Conservation (phyloP, 2,113 vertebrate species). For the Tragelaphus imberbis region DNA sequence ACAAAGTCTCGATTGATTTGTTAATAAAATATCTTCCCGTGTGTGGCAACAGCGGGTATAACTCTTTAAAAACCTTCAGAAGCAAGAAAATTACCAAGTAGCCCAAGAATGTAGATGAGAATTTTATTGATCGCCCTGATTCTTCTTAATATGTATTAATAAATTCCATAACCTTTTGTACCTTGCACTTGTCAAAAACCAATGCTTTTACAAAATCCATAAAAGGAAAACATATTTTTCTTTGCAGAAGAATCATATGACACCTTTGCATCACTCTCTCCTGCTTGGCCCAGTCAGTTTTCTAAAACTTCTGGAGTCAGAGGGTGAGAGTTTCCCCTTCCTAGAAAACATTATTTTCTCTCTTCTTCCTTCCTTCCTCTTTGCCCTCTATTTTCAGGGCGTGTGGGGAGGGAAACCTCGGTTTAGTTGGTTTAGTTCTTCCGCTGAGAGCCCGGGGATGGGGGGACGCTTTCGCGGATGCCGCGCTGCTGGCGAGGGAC, state of each 20-base stretch:
- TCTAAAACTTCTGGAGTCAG: constrained; percentile 63
- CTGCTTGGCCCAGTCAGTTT: constrained; percentile 39
- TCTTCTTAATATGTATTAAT: constrained; percentile 88
- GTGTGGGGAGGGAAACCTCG: constrained; percentile 12
- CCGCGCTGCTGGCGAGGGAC: constrained; percentile 22
- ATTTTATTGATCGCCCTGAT: constrained; percentile 88
- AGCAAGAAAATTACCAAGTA: constrained; percentile 87
- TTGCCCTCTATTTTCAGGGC: constrained; percentile 12
- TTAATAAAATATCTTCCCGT: constrained; percentile 87
- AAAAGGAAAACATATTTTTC: constrained; percentile 74
- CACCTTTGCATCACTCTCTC: constrained; percentile 39
- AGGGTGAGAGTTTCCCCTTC: not conserved
- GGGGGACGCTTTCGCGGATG: not conserved
- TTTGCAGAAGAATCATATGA: constrained; percentile 64
- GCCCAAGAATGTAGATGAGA: constrained; percentile 88
- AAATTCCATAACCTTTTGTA: constrained; percentile 88
- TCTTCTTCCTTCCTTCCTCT: not conserved
- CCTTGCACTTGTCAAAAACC: constrained; percentile 82
- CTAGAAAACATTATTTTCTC: not conserved
- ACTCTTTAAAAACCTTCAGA: constrained; percentile 87
- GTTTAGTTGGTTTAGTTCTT: constrained; percentile 35
- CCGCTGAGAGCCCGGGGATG: not conserved
- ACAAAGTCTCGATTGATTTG: constrained; percentile 90
- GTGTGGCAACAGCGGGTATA: constrained; percentile 85
- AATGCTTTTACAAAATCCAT: constrained; percentile 79